These are phyloP conservation scores for Amphiduros pacificus DNA, from an alignment of 2,888 invertebrate species.

Conservation along the genomic window DNA sequence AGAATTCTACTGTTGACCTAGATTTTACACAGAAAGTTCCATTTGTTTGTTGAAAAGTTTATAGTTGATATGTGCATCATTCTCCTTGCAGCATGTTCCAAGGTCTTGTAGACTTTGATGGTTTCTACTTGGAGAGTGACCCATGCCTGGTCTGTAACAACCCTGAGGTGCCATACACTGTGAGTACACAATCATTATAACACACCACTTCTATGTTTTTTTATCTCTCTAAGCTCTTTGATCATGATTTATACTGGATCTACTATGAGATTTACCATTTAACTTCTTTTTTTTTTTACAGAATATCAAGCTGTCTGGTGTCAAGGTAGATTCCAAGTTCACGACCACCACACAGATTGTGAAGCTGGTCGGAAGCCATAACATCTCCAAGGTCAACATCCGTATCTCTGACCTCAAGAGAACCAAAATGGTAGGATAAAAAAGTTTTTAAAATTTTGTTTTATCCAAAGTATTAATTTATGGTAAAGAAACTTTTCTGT, in stretches of 20 bases:
- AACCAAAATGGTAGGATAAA: slow-evolving; percentile 84
- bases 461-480: too few species aligned
- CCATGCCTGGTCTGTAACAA: slow-evolving; percentile 98
- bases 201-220: neutral
- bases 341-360: slow-evolving; percentile 98
- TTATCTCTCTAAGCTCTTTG: too few species aligned
- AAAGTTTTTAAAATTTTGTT: too few species aligned
- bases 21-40: too few species aligned
- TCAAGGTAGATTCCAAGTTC: slow-evolving; percentile 95
- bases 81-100: slow-evolving; percentile 69
- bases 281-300: slow-evolving; percentile 19
- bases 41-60: too few species aligned
- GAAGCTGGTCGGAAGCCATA: slow-evolving; percentile 92
- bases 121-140: slow-evolving; percentile 94
- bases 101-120: slow-evolving; percentile 93
- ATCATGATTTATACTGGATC: too few species aligned
- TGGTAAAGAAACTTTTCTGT: too few species aligned
- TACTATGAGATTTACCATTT: too few species aligned
- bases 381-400: slow-evolving; percentile 89
- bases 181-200: slow-evolving; percentile 31
- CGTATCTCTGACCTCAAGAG: slow-evolving; percentile 93
- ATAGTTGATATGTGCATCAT: too few species aligned
- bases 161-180: slow-evolving; percentile 79
- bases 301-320: slow-evolving; percentile 87
- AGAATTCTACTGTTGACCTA: too few species aligned